Base-by-base conservation (phyloP, 2,113 vertebrate species). In the Cyanistes caeruleus region DNA sequence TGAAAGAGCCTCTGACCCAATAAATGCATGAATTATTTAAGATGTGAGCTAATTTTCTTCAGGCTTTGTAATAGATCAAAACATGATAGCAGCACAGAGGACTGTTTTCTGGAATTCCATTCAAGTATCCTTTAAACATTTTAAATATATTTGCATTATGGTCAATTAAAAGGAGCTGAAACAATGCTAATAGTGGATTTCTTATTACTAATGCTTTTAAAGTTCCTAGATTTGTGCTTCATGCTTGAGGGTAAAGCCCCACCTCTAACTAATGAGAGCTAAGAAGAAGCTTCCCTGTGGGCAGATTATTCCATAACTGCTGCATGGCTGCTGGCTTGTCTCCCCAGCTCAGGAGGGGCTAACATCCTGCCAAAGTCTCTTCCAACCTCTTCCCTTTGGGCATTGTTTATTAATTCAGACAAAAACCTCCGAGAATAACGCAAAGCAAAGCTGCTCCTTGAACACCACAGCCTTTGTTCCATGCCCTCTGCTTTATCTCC, bases 1-100 rank as follows among this genome's bases (percentile, higher is more conserved):
- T 86, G 83, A 58, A 90, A 60, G 41, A 92, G 83, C 70, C 44
- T 84, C 83, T 94, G 93, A 97, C 92, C 96, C 90, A 90, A 68
- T 68, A 81, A 96, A 87, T 52, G 79, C 73, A 81, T 92, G 85
- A 92, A 96, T 96, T 96, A 96, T 91, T 96, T 86, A 96, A 95
- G 92, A 84, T 0, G 3, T 56, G 82, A 89, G 85, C 89, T 94
- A 88, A 93, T 96, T 96, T 92, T 95, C 82, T 92, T 44, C 5
- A 9, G 72, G 80, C 76, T 44, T 60, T 84, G 48, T 80, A 83
- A 80, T 44, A 90, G 84, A 88, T 90, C 83, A 81, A 84, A 84
- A 68, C 41, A 14, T 13, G 79, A 74, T 88, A 84, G 44, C 73
- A 78, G 79, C 68, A 95, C 56, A 80, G 53, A 81, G 44, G 24